Base-by-base conservation (phyloP, 2,888 invertebrate species). In the Aproaerema taeniolella region DNA sequence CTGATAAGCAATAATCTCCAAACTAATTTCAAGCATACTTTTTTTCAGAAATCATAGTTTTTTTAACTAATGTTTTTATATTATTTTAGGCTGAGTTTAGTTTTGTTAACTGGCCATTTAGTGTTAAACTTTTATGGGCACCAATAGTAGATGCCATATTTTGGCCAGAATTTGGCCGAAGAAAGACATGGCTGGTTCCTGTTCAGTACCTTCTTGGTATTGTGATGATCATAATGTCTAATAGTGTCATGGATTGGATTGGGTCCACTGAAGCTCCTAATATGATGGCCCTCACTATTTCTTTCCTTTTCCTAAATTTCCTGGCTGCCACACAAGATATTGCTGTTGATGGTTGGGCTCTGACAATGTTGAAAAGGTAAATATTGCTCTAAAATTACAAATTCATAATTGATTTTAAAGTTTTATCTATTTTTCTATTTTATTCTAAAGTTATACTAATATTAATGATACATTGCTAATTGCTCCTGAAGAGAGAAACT, bases 301-400 rank as follows among this genome's bases (percentile, higher is more conserved):
- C 96, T 42, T 99, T 99, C 81, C 95, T 99, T 69, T 87, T 91
- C 39, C 87, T 99, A 2, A 99, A 98, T 67, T 98, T 99, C 64
- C 87, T 99, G 57, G 99, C 99, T 3, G 99, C 99, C 1, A 99
- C 99, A 1, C 99, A 99, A 86, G 99, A 99, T 75, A 98, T 99
- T 62, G 99, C 98, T 10, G 99, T 99, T 0, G 99, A 99, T 86
- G 99, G 99, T 13, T 99, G 99, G 99, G 99, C 99, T 0, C 87
- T 99, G 8, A 99, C 99, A 0, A 99, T 99, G 97, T 87, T 99
- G 1, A 95, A 96, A 63, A 94, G 96, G 91, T 96, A 65, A 35
- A 12, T 20, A 20, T 6, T 6, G 8, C 8, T 20, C 4, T 6
- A 20, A 20, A 6, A 20, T 20, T 20, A 6, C 8, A 4, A 8